Base-by-base conservation (phyloP, 92 coral and sea anemone species). In the Muricea muricata region DNA sequence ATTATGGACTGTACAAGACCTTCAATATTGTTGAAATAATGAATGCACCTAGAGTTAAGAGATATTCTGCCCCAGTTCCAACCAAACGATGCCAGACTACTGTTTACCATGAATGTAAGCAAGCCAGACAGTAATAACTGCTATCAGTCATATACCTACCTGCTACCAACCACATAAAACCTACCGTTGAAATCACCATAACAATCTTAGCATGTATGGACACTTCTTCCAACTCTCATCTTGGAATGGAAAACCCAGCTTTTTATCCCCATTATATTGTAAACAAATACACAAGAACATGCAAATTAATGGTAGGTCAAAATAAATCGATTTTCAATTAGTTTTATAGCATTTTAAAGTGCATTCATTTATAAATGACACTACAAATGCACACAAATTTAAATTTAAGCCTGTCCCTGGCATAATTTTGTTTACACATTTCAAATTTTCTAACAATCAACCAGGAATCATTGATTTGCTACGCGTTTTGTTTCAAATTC, bases 201-300 rank as follows among this genome's bases (percentile, higher is more conserved):
- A 52, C 0, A 52, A 52, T 6, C 18, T 52, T 17, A 45, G 24
- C 60, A 52, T 9, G 23, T 25, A 9, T 0, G 60, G 20, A 18
- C 23, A 52, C 1, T 20, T 52, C 20, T 52, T 52, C 60, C 14
- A 45, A 52, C 7, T 52, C 60, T 52, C 20, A 52, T 52, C 60
- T 52, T 52, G 20, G 60, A 52, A 52, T 52, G 20, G 18, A 52
- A 63, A 60, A 63, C 37, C 70, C 70, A 63, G 70, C 35, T 63
- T 28, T 1, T 13, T 6, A 63, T 25, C 23, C 0, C 39, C 30
- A 63, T 20, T 28, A 63, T 54, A 63, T 63, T 63, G 70, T 63
- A 28, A 63, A 8, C 23, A 52, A 52, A 52, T 18, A 52, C n/a
- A n/a, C n/a, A n/a, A n/a, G n/a, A n/a, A n/a, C n/a, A n/a, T n/a